These are phyloP conservation scores for Burhinus bistriatus DNA, from an alignment of 2,113 vertebrate species.

Conservation along the genomic window DNA sequence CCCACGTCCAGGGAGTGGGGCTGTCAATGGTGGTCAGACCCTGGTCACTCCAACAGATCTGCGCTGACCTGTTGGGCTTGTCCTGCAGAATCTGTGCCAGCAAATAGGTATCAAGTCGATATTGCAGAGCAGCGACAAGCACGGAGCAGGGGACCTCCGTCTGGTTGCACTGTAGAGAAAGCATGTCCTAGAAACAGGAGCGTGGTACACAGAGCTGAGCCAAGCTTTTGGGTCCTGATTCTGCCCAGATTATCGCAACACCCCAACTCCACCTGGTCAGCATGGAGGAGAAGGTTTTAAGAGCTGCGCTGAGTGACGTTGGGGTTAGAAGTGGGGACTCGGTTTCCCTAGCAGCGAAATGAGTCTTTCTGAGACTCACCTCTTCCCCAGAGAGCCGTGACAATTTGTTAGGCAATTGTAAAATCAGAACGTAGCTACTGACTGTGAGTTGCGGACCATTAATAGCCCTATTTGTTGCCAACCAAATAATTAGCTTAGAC, in stretches of 20 bases:
- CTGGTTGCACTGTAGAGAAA: background rate
- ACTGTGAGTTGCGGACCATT: background rate
- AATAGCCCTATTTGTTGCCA: conserved; percentile 48
- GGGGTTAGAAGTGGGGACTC: background rate
- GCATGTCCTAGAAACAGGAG: background rate
- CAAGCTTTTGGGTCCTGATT: background rate
- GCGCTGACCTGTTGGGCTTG: background rate
- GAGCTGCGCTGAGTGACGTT: background rate
- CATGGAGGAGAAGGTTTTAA: background rate
- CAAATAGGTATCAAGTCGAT: background rate
- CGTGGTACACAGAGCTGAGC: background rate
- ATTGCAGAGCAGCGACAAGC: background rate
- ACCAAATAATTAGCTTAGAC: conserved; percentile 64
- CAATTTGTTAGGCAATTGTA: conserved; percentile 25
- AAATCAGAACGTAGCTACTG: conserved; percentile 19
- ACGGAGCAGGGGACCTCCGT: background rate
- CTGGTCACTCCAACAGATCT: background rate
- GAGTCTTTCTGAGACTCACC: background rate
- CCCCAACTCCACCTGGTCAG: background rate
- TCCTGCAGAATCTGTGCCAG: background rate
- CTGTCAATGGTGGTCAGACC: background rate
- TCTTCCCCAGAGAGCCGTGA: background rate
- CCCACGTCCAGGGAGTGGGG: background rate
- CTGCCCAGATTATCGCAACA: background rate
- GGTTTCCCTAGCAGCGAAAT: background rate